Evolutionary conservation across 2,113 vertebrate species (phyloP), one percentile per base, ranked within the genome.

Genomic region (Callopanchax toddi): DNA sequence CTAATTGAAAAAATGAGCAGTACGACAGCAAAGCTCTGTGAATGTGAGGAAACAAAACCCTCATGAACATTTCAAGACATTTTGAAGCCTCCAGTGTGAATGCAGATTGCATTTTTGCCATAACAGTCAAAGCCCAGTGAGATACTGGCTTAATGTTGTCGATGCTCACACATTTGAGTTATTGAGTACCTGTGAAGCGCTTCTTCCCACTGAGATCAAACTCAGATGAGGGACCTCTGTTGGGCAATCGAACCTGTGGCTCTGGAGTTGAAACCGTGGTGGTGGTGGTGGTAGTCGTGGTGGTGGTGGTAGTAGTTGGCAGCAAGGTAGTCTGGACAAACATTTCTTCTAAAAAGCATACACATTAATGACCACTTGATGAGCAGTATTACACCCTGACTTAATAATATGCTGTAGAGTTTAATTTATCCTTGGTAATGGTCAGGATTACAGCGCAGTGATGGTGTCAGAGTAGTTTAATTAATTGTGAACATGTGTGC

Each of bases 141-240:
- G 26, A 26, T 26, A 32, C 10, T 4, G 10, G 29, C 29, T 32
- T 6, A 32, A 9, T 9, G 6, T 32, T 43, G 17, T 15, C 37
- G 3, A 40, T 8, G 17, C 13, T 50, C 6, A 49, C 40, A 17
- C 8, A 49, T 11, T 13, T 20, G 49, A 21, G 20, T 51, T 5
- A 52, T 44, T 36, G 11, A 23, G 15, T 93, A 99, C 97, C 97
- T 88, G 92, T 94, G 87, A 98, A 99, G 42, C 96, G 91, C 46
- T 94, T 97, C 85, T 93, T 97, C 73, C 97, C 97, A 53, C 92
- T 87, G 34, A 93, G 89, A 78, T 99, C 97, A 45, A 93, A 94
- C 81, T 94, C 93, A 3, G 94, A 93, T 43, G 91, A 72, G 6
- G 96, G 95, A 16, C 90, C 90, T 1, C 89, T 91, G 71, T 91